These are phyloP conservation scores for Diadegma fenestrale DNA, from an alignment of 2,888 invertebrate genomes.

Conservation along the genomic window DNA sequence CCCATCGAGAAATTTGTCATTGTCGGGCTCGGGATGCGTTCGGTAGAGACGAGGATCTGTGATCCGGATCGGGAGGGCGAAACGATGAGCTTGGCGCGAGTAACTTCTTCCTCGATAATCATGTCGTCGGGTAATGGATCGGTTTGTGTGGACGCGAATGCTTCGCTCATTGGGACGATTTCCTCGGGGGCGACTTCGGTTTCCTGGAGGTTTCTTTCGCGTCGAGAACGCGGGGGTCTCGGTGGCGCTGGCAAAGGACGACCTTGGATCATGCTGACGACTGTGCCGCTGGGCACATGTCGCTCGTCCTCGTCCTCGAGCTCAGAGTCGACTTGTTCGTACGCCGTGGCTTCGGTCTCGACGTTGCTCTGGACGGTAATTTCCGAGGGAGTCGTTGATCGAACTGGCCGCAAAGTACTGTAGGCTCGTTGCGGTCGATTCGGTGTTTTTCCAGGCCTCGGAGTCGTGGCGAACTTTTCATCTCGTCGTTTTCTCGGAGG, in stretches of 20 bases:
- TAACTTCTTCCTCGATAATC: slow-evolving; percentile 82
- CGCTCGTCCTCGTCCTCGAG: slow-evolving; percentile 84
- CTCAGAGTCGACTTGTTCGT: slow-evolving; percentile 87
- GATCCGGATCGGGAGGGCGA: slow-evolving; percentile 81
- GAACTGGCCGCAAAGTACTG: slow-evolving; percentile 87
- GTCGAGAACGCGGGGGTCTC: slow-evolving; percentile 90
- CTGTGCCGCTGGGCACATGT: slow-evolving; percentile 90
- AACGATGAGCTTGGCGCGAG: slow-evolving; percentile 81
- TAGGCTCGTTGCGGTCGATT: slow-evolving; percentile 87
- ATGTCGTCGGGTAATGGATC: slow-evolving; percentile 93
- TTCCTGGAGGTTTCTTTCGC: slow-evolving; percentile 64
- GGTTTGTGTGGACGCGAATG: slow-evolving; percentile 93
- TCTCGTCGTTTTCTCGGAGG: slow-evolving; percentile 87
- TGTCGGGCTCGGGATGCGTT: slow-evolving; percentile 79
- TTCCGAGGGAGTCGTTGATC: slow-evolving; percentile 84
- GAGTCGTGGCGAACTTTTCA: slow-evolving; percentile 90
- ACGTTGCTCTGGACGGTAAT: slow-evolving; percentile 58
- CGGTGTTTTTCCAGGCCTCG: slow-evolving; percentile 86
- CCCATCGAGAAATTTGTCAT: slow-evolving; percentile 46
- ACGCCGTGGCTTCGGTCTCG: slow-evolving; percentile 84
- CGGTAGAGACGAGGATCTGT: slow-evolving; percentile 81
- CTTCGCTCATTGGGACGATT: slow-evolving; percentile 84
- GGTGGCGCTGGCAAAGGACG: slow-evolving; percentile 95
- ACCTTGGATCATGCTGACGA: slow-evolving; percentile 93
- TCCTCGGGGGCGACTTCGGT: slow-evolving; percentile 74